Base-by-base conservation (phyloP, 1,140 invertebrate genomes). In the Leguminivora glycinivorella region DNA sequence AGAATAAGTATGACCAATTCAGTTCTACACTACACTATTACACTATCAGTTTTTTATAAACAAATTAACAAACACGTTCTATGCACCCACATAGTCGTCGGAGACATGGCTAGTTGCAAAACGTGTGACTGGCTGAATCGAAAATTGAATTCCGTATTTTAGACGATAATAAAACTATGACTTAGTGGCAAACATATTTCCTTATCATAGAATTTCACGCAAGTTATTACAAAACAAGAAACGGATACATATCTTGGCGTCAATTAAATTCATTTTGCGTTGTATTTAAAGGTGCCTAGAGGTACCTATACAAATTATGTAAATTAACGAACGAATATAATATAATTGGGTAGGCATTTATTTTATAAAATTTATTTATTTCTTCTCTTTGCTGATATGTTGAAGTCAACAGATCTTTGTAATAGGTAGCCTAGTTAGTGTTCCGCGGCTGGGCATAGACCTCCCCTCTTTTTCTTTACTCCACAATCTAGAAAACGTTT, bases 151-250 rank as follows among this genome's bases (percentile, higher is more conserved):
- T 63, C 14, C 26, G 58, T 63, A 31, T 31, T 19, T 29, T 17
- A 24, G 5, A 34, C 58, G 29, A 63, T 63, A 63, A 63, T 12
- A 63, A 63, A 63, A 63, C 4, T 17, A 63, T 34, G 58, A 63
- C 5, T 17, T n/a, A 31, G 17, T 17, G 58, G 56, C 31, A 63
- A 63, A 29, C 25, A 63, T 34, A 63, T 63, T 63, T 63, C 25
- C 58, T 63, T 63, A 63, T 63, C 58, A 29, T 63, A 4, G 25
- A 24, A 63, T 29, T 63, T 63, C 24, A 14, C n/a, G 24, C 25
- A 63, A 26, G 25, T 63, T 63, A 63, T 63, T 34, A 63, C 58
- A n/a, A 17, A 63, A 63, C 58, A 63, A 29, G 26, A 63, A 63
- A 60, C 47, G 47, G 47, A 52, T 22, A 22, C 47, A 52, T 52